Evolutionary conservation across 2,888 invertebrate genomes (phyloP), one percentile per base, ranked within the genome.

Genomic region (Gastrophysa polygoni): DNA sequence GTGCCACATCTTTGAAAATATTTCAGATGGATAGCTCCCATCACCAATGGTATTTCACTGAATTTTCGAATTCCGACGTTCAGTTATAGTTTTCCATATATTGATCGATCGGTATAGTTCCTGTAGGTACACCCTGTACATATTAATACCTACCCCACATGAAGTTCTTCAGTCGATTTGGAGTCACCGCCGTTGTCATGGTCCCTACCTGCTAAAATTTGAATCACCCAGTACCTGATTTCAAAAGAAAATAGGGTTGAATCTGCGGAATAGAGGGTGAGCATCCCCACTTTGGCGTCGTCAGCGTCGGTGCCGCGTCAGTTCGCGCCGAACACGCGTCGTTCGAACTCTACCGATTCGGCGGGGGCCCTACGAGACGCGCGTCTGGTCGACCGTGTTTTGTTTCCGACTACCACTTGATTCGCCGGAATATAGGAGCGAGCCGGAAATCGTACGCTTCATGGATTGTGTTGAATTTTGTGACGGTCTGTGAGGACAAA

Each of bases 261-360:
- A 54, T 34, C 46, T 47, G 32, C 61, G 61, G 55, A 61, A 67
- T 67, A 34, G 63, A 64, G 68, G 68, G 70, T 69, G 69, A 67
- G 69, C 68, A 68, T 68, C 70, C 66, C 68, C 61, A 62, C 63
- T 60, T 56, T 14, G 38, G 61, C 65, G 66, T 63, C 68, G 70
- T 60, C 66, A 66, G 43, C 63, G 62, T 58, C 59, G 51, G 29
- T 10, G 20, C 34, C 34, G 64, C 68, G 38, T 38, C 38, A 70
- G 70, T 70, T 67, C 68, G 70, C 70, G 70, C 67, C 66, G 66
- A 69, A 68, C 68, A 68, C 68, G 70, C 70, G 70, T 68, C 73
- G 58, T 71, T 65, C 59, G 73, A 70, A 70, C 70, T 68, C 55
- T 59, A 28, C 58, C 51, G 18, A 32, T 32, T n/a, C n/a, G n/a